Evolutionary conservation across 2,113 vertebrate genomes (phyloP), one percentile per base, ranked within the genome.

Genomic region (Anseranas semipalmata): DNA sequence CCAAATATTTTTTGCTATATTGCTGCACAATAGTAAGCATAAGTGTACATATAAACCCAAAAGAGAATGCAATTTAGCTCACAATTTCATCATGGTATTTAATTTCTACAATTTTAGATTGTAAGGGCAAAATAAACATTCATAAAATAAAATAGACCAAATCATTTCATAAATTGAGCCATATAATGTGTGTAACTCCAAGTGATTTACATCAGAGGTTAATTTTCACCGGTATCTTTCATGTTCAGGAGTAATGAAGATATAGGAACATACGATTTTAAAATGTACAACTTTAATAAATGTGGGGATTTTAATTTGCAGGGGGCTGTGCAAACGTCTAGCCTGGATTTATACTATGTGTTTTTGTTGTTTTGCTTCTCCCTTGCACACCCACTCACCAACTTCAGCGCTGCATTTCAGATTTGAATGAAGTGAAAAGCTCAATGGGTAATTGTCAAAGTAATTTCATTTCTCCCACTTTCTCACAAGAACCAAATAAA

Each of bases 381-480:
- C 74, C 72, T 97, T 93, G 91, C 93, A 96, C 96, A 96, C 96
- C 95, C 96, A 96, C 96, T 91, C 96, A 76, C 90, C 91, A 92
- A 96, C 89, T 94, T 60, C 12, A 53, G 89, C 15, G 27, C 84
- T 12, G 81, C 35, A 15, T 13, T 10, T 74, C 83, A 71, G 87
- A 70, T 96, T 91, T 95, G 96, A 96, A 97, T 96, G 96, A 91
- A 96, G 85, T 77, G 90, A 88, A 96, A 97, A 96, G 84, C 94
- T 95, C 96, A 96, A 96, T 97, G 96, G 94, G 94, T 76, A 95
- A 95, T 96, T 95, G 94, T 96, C 93, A 94, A 93, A 95, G 82
- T 81, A 86, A 67, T 85, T 93, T 32, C 68, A 30, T 73, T 94
- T 90, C 92, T 93, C 89, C 72, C 76, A 87, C 85, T 93, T 94